Conservation (phyloP, 2,113 vertebrate genomes). For the Shinisaurus crocodilurus region DNA sequence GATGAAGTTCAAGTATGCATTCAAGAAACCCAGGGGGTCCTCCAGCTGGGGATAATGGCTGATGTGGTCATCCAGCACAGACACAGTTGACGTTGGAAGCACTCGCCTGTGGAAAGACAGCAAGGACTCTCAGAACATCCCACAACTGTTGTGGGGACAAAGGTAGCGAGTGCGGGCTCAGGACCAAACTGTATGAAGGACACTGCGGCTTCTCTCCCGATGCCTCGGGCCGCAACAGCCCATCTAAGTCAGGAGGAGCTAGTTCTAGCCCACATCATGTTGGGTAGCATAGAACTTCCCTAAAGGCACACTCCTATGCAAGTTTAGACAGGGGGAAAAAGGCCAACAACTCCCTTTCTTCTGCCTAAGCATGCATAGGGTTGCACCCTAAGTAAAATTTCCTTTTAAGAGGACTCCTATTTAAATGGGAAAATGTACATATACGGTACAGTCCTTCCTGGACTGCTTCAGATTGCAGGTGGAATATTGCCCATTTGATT, state of each 20-base stretch:
- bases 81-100: constrained; percentile 88
- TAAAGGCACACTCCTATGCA: no score
- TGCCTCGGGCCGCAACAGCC: not conserved
- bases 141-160: constrained; percentile 29
- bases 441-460: not conserved
- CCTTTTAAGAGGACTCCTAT: not conserved
- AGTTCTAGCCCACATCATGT: not conserved
- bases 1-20: constrained; percentile 93
- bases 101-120: constrained; percentile 78
- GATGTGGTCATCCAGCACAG: constrained; percentile 92
- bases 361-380: no score
- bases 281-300: not conserved
- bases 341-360: no score
- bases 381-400: not conserved
- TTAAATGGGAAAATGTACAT: not conserved
- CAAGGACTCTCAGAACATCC: constrained; percentile 3
- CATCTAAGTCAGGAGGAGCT: not conserved
- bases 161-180: not conserved
- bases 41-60: constrained; percentile 97
- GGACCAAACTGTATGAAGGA: not conserved
- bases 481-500: not conserved
- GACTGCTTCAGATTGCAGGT: not conserved
- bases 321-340: no score
- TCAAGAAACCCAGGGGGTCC: constrained; percentile 92
- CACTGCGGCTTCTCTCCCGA: not conserved